phyloP scores from a whole-genome alignment of 2,113 vertebrate genomes.

The Protobothrops flavoviridis region DNA sequence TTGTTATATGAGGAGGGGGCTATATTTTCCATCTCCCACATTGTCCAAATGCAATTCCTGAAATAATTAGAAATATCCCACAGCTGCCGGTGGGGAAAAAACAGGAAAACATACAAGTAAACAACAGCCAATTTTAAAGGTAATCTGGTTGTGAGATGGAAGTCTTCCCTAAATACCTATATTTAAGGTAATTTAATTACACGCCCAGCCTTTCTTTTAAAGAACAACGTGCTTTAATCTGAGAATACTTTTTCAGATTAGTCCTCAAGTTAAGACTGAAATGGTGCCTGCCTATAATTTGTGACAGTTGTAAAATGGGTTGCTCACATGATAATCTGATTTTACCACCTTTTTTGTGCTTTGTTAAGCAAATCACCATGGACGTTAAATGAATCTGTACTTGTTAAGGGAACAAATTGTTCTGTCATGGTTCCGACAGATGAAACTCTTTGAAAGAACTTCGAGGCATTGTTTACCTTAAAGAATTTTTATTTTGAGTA shows the following conservation, averaged over 20 bases:
- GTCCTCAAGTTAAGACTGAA: neutral
- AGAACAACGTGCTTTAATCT: neutral
- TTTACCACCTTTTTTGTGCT: neutral
- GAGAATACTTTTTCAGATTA: neutral
- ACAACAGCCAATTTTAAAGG: neutral
- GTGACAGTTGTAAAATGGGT: neutral
- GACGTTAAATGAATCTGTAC: neutral
- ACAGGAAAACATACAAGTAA: neutral
- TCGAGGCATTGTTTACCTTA: no score
- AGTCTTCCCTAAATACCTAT: neutral
- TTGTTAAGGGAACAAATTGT: neutral
- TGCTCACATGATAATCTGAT: neutral
- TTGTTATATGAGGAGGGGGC: no score
- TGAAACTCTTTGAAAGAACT: no score
- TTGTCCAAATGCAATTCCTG: neutral
- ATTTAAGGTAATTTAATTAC: neutral
- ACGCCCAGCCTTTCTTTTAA: neutral
- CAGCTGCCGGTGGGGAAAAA: neutral
- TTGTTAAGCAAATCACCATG: neutral
- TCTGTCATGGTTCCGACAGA: no score
- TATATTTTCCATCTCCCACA: no score
- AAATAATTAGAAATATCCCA: neutral
- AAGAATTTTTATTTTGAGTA: no score
- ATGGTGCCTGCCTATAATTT: neutral
- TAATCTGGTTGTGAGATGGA: neutral